Evolutionary conservation across 37 sponge, comb jelly and placozoan species (phyloP).

Genomic region (Diacarnus erythraeanus): DNA sequence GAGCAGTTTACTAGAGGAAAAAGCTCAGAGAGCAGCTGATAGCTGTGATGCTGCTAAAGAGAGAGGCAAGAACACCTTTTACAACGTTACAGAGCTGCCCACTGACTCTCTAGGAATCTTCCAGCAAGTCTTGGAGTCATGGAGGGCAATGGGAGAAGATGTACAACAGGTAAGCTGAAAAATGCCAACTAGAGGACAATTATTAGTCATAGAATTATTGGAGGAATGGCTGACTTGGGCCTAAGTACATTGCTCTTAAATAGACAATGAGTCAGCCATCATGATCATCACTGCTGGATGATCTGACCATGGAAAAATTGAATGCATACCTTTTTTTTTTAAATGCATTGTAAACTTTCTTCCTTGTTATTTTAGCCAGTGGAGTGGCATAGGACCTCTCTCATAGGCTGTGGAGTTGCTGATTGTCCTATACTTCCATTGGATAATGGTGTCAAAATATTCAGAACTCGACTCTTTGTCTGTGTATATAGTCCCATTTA

Average conservation of each 20-base stretch:
- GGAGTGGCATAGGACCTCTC: conserved; percentile 5
- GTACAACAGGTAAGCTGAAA: background rate
- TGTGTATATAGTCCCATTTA: conserved; percentile 31
- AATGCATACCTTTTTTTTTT: no score
- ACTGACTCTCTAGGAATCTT: background rate
- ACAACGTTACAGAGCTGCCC: background rate
- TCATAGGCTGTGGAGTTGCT: conserved; percentile 25
- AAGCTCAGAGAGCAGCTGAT: conserved; percentile 36
- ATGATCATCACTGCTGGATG: no score
- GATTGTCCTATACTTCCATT: conserved; percentile 20
- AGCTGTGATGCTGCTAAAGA: conserved; percentile 11
- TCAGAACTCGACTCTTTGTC: conserved; percentile 5
- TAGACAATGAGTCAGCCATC: no score
- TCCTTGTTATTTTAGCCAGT: background rate
- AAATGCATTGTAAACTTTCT: no score
- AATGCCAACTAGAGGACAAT: no score
- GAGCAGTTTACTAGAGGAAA: background rate
- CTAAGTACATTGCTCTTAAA: no score
- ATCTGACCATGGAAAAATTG: no score
- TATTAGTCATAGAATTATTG: no score
- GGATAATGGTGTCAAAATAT: background rate
- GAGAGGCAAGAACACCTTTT: background rate
- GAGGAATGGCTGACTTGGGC: no score
- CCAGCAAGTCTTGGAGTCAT: background rate
- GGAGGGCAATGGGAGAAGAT: background rate